Conservation (phyloP, 2,888 invertebrate genomes). For the Eupeodes latifasciatus region DNA sequence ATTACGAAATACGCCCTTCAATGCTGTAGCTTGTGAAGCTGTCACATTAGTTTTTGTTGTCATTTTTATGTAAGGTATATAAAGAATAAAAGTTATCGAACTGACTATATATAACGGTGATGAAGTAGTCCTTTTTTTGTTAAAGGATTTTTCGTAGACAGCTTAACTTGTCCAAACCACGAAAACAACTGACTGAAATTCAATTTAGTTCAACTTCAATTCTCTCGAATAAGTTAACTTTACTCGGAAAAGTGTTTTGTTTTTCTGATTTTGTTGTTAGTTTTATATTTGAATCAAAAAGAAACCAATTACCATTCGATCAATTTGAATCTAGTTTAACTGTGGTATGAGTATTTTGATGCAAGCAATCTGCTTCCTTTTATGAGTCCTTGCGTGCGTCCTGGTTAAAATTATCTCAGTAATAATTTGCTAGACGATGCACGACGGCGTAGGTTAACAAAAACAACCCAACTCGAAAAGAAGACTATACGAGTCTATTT, state of each 20-base stretch:
- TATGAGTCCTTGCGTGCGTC: slow-evolving; percentile 47
- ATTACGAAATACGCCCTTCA: slow-evolving; percentile 82
- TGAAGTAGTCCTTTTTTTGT: background rate
- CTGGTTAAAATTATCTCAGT: slow-evolving; percentile 60
- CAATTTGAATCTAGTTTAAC: slow-evolving; percentile 36
- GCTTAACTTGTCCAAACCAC: slow-evolving; percentile 42
- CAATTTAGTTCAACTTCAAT: slow-evolving; percentile 32
- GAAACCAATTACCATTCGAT: slow-evolving; percentile 57
- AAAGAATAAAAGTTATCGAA: too few species aligned
- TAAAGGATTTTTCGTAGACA: background rate
- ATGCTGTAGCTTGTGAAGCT: slow-evolving; percentile 80
- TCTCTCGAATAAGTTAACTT: slow-evolving; percentile 36
- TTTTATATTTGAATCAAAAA: slow-evolving; percentile 50
- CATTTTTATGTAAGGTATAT: slow-evolving; percentile 75
- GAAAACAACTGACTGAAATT: slow-evolving; percentile 54
- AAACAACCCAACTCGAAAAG: background rate
- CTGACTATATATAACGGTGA: background rate
- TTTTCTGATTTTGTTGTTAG: slow-evolving; percentile 23
- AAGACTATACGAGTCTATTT: background rate
- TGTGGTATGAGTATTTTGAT: slow-evolving; percentile 47
- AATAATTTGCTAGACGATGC: slow-evolving; percentile 43
- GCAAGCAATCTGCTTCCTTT: slow-evolving; percentile 33
- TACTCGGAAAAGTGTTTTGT: slow-evolving; percentile 8
- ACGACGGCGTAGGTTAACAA: slow-evolving; percentile 42
- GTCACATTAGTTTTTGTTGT: slow-evolving; percentile 81